Conservation (phyloP, 1,140 invertebrate genomes). For the Antheraea mylitta region DNA sequence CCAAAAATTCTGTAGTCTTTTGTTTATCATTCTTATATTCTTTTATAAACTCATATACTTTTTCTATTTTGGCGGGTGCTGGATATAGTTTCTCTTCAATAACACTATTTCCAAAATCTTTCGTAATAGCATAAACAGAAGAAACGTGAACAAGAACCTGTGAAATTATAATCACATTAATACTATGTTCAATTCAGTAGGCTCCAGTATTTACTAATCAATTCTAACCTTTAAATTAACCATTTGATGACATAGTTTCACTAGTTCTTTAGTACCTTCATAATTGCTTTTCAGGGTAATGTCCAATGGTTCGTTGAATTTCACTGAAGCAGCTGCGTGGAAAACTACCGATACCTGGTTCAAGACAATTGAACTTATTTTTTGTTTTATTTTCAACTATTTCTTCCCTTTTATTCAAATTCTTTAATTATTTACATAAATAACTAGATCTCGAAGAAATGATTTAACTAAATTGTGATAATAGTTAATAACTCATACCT, state of each 20-base stretch:
- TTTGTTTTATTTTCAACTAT: too few species aligned
- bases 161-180: not conserved
- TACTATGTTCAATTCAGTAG: too few species aligned
- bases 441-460: too few species aligned
- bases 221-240: not conserved
- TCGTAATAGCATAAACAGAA: not conserved
- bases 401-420: too few species aligned
- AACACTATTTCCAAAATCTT: not conserved
- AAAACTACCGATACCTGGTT: constrained; percentile 5
- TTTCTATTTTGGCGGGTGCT: not conserved
- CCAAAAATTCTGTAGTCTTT: not conserved
- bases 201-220: too few species aligned
- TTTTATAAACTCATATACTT: not conserved
- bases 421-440: too few species aligned
- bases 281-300: constrained; percentile 88
- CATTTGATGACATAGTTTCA: not conserved
- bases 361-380: too few species aligned
- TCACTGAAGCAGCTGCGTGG: not conserved
- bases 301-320: constrained; percentile 62
- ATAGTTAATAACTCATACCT: too few species aligned
- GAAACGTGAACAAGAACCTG: constrained; percentile 8
- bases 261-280: not conserved
- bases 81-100: constrained; percentile 4
- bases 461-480: too few species aligned
- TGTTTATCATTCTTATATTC: not conserved